Base-by-base conservation (phyloP, 2,888 invertebrate species). In the Steinernema hermaphroditum region DNA sequence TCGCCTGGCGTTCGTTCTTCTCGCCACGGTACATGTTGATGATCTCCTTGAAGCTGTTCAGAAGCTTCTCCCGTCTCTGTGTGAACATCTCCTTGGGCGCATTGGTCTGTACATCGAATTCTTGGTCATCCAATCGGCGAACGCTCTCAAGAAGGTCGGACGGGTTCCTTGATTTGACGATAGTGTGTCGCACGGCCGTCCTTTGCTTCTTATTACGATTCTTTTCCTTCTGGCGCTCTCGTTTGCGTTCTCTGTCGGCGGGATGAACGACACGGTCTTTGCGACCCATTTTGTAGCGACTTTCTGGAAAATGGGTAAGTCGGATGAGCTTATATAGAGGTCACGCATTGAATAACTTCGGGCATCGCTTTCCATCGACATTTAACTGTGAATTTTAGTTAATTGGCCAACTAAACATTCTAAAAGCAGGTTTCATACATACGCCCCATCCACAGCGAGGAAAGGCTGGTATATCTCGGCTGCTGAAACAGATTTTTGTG, bases 211-310 rank as follows among this genome's bases (percentile, higher is more conserved):
- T 97, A 88, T 98, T 98, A 90, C 96, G 97, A 88, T 97, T 98
- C 46, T 97, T 88, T 88, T 98, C 97, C 68, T 75, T 73, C 69
- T 75, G 73, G n/a, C 80, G 75, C 46, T 74, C 71, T 16, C 74
- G 92, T 94, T 92, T 91, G 94, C 96, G 91, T 75, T 96, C 96
- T 92, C 96, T 96, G 89, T 98, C 97, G 4, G 97, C 97, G 49
- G 97, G 97, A 89, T 98, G 98, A 96, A 98, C 97, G 86, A 94
- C 96, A 91, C 96, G 96, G 88, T 97, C 97, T 92, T 74, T 76
- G 49, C 46, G 6, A 19, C 46, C 37, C 37, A 37, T 37, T 37
- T 37, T 12, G 37, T n/a, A n/a, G n/a, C n/a, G n/a, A n/a, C n/a
- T n/a, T n/a, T n/a, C n/a, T n/a, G n/a, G n/a, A n/a, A n/a, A n/a